Evolutionary conservation across 1,140 invertebrate species (phyloP).

Genomic region (Prorops nasuta): DNA sequence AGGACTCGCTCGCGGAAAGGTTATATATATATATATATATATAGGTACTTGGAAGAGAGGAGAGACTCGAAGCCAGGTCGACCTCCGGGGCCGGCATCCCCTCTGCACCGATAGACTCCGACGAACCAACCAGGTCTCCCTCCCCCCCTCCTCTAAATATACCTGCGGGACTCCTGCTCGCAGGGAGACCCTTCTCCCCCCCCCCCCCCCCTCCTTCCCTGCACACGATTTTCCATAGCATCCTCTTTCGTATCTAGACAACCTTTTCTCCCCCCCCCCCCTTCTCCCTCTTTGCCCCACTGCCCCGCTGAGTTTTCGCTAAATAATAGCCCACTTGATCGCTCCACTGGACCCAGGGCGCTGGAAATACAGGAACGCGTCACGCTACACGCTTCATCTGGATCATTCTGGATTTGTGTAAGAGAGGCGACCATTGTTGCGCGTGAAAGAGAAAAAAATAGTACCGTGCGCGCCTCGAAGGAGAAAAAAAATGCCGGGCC

Average conservation of each 20-base stretch:
- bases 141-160: background rate
- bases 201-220: background rate
- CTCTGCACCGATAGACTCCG: too few species aligned
- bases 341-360: constrained; percentile 24
- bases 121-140: too few species aligned
- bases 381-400: constrained; percentile 15
- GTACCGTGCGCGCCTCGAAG: too few species aligned
- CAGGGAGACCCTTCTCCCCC: background rate
- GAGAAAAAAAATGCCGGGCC: too few species aligned
- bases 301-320: constrained; percentile 20
- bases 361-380: constrained; percentile 16
- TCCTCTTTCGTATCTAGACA: too few species aligned
- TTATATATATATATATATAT: background rate
- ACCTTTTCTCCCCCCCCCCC: background rate
- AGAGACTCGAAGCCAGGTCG: background rate
- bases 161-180: background rate
- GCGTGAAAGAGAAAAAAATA: constrained; percentile 6
- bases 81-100: too few species aligned
- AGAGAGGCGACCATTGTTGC: constrained; percentile 10
- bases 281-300: background rate
- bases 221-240: background rate
- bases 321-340: constrained; percentile 40
- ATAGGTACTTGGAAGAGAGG: background rate
- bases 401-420: constrained; percentile 19
- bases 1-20: constrained; percentile 5